phyloP scores from a whole-genome alignment of 2,888 invertebrate species.

The Amphimallon solstitiale region DNA sequence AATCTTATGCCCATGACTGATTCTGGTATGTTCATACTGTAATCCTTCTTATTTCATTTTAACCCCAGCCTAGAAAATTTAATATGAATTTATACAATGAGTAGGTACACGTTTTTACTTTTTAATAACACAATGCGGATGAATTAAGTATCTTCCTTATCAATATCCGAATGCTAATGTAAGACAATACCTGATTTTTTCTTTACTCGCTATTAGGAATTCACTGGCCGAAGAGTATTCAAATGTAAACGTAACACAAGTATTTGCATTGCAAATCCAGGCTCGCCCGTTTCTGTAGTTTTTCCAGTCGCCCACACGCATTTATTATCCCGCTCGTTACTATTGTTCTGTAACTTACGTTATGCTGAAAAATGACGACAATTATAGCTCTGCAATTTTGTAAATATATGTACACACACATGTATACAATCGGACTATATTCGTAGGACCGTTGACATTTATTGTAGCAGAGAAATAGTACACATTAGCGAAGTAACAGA shows the following conservation, averaged over 20 bases:
- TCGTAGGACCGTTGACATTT: not conserved
- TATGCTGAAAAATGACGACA: no score
- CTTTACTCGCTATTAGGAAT: slow-evolving; percentile 4
- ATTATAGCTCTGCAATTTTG: no score
- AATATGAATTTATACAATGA: no score
- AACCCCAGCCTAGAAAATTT: no score
- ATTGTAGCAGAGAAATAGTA: not conserved
- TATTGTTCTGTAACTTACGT: no score
- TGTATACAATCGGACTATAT: no score
- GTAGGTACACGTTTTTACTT: no score
- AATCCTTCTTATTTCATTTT: no score
- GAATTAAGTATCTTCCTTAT: not conserved
- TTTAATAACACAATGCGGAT: no score
- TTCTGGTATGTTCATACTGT: no score
- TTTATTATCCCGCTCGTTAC: no score
- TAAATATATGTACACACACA: not conserved
- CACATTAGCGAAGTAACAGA: not conserved
- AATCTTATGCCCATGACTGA: no score
- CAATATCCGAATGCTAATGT: not conserved
- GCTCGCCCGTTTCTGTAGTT: slow-evolving; percentile 5
- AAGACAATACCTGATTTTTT: not conserved
- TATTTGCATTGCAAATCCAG: slow-evolving; percentile 5
- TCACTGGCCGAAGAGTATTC: not conserved
- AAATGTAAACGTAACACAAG: not conserved
- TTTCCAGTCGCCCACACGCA: slow-evolving; percentile 5